Conservation (phyloP, 2,113 vertebrate genomes). For the Microcebus ravelobensis region DNA sequence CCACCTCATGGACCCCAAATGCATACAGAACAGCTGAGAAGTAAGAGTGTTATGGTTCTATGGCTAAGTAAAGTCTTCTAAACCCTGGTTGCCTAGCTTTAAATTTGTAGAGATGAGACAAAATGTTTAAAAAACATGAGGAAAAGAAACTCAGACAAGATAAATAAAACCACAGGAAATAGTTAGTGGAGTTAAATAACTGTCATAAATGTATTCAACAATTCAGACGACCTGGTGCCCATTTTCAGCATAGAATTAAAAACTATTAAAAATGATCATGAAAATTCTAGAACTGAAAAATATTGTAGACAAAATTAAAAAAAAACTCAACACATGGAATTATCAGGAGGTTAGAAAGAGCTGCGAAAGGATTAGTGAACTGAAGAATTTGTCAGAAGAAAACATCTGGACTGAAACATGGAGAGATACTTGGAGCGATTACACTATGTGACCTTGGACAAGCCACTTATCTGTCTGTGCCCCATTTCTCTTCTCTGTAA, state of each 20-base stretch:
- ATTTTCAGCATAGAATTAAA: not conserved
- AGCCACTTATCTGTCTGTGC: no score
- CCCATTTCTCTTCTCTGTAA: no score
- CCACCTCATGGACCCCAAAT: not conserved
- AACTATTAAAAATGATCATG: not conserved
- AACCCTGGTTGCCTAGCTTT: not conserved
- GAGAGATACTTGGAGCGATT: not conserved
- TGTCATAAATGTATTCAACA: not conserved
- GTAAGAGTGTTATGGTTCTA: not conserved
- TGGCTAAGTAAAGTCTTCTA: not conserved
- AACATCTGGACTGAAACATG: not conserved
- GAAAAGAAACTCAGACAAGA: not conserved
- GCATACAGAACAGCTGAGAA: not conserved
- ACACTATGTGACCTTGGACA: no score
- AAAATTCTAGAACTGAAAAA: constrained; percentile 16
- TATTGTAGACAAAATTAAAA: not conserved
- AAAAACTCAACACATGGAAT: not conserved
- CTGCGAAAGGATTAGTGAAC: not conserved
- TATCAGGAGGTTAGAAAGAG: not conserved
- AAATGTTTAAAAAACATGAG: not conserved
- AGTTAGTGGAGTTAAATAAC: not conserved
- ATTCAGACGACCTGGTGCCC: not conserved
- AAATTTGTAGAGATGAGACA: not conserved
- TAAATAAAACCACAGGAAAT: not conserved
- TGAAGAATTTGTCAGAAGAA: not conserved